Evolutionary conservation across 1,140 invertebrate genomes (phyloP).

Genomic region (Cotesia vestalis): DNA sequence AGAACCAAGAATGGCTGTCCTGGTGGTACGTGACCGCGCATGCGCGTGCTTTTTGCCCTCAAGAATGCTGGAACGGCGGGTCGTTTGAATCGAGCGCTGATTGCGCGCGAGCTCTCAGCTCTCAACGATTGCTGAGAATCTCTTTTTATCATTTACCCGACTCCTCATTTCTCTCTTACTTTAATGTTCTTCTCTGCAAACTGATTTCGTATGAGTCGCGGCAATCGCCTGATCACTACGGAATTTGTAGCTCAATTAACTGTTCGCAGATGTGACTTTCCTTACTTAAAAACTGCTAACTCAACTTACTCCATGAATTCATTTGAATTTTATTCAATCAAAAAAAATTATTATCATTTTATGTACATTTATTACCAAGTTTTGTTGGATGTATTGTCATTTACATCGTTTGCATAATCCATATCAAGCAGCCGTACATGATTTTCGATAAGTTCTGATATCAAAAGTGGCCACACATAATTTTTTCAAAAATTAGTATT

Average conservation of each 20-base stretch:
- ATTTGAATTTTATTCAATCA: background rate
- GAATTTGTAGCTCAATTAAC: conserved; percentile 67
- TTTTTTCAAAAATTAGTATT: too few species aligned
- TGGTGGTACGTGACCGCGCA: conserved; percentile 57
- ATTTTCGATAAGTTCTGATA: too few species aligned
- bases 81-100: conserved; percentile 62
- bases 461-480: too few species aligned
- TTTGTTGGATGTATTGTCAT: too few species aligned
- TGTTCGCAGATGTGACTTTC: conserved; percentile 37
- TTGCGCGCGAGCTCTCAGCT: conserved; percentile 47
- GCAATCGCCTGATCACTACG: conserved; percentile 62
- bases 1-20: conserved; percentile 30
- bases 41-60: conserved; percentile 57
- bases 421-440: too few species aligned
- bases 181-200: conserved; percentile 21
- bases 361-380: background rate
- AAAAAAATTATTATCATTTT: conserved; percentile 6
- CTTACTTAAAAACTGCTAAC: conserved; percentile 28
- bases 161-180: background rate
- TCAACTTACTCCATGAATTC: too few species aligned
- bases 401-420: too few species aligned
- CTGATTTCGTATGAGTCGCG: conserved; percentile 63
- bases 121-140: conserved; percentile 56
- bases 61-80: conserved; percentile 62
- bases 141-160: background rate